Evolutionary conservation across 2,113 vertebrate genomes (phyloP).

Genomic region (Pterocles orientalis): DNA sequence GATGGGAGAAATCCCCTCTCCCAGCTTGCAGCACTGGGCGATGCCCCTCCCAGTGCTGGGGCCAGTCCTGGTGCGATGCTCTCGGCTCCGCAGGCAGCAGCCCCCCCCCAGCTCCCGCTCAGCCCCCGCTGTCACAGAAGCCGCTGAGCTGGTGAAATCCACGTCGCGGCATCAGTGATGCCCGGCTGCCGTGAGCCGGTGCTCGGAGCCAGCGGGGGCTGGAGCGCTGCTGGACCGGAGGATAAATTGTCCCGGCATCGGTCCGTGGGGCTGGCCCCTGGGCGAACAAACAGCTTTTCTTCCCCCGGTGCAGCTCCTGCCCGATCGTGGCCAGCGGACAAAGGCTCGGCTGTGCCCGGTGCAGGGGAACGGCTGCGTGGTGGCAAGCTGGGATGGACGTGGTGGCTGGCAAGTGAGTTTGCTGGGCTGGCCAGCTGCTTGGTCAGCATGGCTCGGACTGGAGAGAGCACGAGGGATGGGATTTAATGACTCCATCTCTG

Average conservation of each 20-base stretch:
- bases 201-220: not conserved
- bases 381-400: not conserved
- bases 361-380: not conserved
- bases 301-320: not conserved
- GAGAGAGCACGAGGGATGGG: not conserved
- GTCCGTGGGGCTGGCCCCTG: fast-evolving
- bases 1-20: not conserved
- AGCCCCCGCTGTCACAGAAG: not conserved
- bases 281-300: not conserved
- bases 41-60: not conserved
- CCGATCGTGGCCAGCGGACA: fast-evolving
- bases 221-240: not conserved
- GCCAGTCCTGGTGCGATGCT: not conserved
- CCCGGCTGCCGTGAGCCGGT: fast-evolving
- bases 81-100: not conserved
- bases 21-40: too few species aligned
- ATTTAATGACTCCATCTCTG: not conserved
- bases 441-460: not conserved
- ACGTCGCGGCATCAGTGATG: not conserved
- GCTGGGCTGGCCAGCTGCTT: not conserved
- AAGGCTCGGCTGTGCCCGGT: not conserved
- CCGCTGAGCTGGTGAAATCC: not conserved
- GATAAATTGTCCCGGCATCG: not conserved
- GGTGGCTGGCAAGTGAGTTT: fast-evolving
- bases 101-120: not conserved